phyloP scores from a whole-genome alignment of 2,797 vertebrate species.

The Acipenser ruthenus region DNA sequence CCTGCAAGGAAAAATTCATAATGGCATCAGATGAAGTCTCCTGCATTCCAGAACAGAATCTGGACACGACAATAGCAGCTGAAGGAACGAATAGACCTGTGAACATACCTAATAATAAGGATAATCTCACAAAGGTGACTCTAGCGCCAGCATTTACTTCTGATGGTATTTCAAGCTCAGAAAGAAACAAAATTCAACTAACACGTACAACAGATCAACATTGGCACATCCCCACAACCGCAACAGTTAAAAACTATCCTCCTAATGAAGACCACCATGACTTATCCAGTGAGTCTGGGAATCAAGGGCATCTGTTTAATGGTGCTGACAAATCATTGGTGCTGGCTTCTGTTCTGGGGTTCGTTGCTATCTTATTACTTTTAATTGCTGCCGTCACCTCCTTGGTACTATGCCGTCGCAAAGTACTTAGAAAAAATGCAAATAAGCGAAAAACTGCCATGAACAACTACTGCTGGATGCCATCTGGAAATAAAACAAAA shows the following conservation, averaged over 20 bases:
- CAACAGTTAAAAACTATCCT: constrained; percentile 18
- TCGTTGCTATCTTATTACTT: constrained; percentile 43
- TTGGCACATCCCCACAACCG: background rate
- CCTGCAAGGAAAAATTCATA: constrained; percentile 23
- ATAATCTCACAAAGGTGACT: background rate
- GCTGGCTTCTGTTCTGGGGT: constrained; percentile 47
- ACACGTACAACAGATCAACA: constrained; percentile 15
- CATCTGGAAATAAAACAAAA: constrained; percentile 49
- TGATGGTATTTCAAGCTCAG: background rate
- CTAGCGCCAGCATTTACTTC: background rate
- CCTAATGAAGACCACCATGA: background rate
- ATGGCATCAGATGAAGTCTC: constrained; percentile 25
- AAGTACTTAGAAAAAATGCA: constrained; percentile 39
- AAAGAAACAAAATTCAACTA: constrained; percentile 7
- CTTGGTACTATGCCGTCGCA: constrained; percentile 42
- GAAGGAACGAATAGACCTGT: background rate
- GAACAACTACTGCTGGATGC: constrained; percentile 66
- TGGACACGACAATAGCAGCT: background rate
- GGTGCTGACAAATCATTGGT: constrained; percentile 25
- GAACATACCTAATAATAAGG: constrained; percentile 1
- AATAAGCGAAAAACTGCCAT: constrained; percentile 43
- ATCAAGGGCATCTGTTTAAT: background rate
- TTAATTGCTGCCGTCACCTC: constrained; percentile 41
- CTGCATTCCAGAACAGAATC: constrained; percentile 14
- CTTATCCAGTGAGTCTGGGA: background rate